These are phyloP conservation scores for Erannis defoliaria DNA, from an alignment of 2,888 invertebrate species.

Conservation along the genomic window DNA sequence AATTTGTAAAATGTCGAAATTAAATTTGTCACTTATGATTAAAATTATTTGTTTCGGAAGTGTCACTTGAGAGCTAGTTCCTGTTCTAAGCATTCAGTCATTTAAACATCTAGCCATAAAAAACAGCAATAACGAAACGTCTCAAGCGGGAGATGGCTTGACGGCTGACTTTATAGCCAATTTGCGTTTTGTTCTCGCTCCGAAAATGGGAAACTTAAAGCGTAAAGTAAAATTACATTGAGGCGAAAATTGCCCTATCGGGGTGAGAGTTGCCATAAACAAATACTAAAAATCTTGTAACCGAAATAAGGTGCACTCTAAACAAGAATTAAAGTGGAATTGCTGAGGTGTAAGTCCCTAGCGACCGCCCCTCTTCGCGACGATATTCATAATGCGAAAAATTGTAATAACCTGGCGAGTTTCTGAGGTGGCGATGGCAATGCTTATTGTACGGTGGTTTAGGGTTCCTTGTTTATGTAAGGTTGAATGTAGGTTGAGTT, in stretches of 20 bases:
- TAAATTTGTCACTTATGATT: too few relatives aligned
- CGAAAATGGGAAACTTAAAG: conserved; percentile 58
- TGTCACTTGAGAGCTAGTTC: too few relatives aligned
- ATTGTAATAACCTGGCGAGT: conserved; percentile 85
- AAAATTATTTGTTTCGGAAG: too few relatives aligned
- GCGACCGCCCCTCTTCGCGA: conserved; percentile 62
- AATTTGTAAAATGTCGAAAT: too few relatives aligned
- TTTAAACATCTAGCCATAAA: background rate
- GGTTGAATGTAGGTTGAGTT: too few relatives aligned
- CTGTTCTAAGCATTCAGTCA: background rate
- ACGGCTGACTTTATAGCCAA: conserved; percentile 58
- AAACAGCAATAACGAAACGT: conserved; percentile 15
- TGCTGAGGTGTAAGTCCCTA: conserved; percentile 83
- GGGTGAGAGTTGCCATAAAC: conserved; percentile 80
- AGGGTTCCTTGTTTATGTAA: conserved; percentile 3
- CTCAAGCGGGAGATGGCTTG: conserved; percentile 29
- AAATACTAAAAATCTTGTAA: conserved; percentile 86
- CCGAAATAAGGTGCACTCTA: conserved; percentile 84
- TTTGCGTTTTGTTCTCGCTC: conserved; percentile 65
- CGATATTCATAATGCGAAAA: conserved; percentile 87
- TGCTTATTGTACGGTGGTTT: conserved; percentile 38
- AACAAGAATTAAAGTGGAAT: conserved; percentile 86
- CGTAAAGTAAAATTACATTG: conserved; percentile 72
- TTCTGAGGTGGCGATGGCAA: conserved; percentile 68
- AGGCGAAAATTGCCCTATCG: conserved; percentile 77